Conservation (phyloP, 2,113 vertebrate genomes). For the Tor tambroides region DNA sequence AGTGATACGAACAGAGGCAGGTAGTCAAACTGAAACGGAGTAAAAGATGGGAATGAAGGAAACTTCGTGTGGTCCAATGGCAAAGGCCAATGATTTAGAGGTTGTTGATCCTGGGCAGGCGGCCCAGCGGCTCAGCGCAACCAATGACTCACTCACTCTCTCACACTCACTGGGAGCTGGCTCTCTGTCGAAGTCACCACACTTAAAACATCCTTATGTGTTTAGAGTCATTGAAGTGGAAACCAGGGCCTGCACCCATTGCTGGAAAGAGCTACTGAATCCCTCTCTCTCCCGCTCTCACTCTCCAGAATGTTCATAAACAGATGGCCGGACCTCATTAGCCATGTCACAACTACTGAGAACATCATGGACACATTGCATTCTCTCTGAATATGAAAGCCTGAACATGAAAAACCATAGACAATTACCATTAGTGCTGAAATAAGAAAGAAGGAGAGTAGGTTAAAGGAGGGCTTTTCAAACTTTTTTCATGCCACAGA, state of each 20-base stretch:
- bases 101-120: conserved; percentile 76
- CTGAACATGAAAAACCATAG: conserved; percentile 58
- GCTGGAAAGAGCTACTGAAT: conserved; percentile 77
- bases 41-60: conserved; percentile 65
- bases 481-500: not conserved
- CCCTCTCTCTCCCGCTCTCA: conserved; percentile 55
- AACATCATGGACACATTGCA: conserved; percentile 75
- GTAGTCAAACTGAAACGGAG: conserved; percentile 49
- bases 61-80: conserved; percentile 76
- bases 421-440: conserved; percentile 69
- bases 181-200: conserved; percentile 74
- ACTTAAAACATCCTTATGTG: conserved; percentile 78
- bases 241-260: conserved; percentile 67
- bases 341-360: conserved; percentile 78
- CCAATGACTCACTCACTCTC: conserved; percentile 71
- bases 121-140: conserved; percentile 66
- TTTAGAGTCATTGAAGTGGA: conserved; percentile 78
- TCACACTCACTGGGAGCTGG: conserved; percentile 32
- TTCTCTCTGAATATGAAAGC: conserved; percentile 64
- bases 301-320: conserved; percentile 73
- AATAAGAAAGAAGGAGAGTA: conserved; percentile 26
- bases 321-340: conserved; percentile 77
- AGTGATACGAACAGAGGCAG: conserved; percentile 38
- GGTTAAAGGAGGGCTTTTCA: conserved; percentile 18
- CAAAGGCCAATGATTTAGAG: conserved; percentile 76